Conservation (phyloP, 2,797 vertebrate genomes). For the Sebastes steindachneri region DNA sequence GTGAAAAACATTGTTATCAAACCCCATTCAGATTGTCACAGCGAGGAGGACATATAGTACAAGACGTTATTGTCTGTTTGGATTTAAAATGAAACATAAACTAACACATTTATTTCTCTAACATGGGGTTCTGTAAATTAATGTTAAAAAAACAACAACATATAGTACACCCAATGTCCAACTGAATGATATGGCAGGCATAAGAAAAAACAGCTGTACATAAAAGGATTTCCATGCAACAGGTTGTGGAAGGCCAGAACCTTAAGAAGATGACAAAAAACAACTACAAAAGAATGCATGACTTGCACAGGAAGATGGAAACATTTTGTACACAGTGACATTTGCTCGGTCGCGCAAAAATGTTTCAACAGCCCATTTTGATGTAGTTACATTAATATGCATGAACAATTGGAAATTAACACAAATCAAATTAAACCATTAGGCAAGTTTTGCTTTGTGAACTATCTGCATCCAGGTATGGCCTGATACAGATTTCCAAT, state of each 20-base stretch:
- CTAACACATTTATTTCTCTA: conserved; percentile 46
- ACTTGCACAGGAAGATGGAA: conserved; percentile 51
- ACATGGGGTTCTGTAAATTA: conserved; percentile 28
- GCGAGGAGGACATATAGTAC: conserved; percentile 45
- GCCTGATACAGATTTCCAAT: background rate
- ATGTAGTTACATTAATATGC: conserved; percentile 14
- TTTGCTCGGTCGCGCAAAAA: conserved; percentile 55
- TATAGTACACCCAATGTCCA: conserved; percentile 52
- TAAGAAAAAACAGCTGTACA: conserved; percentile 46
- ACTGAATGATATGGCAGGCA: conserved; percentile 55
- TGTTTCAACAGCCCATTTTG: conserved; percentile 46
- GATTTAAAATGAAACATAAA: conserved; percentile 38
- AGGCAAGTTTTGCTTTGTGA: conserved; percentile 50
- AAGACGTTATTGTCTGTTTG: conserved; percentile 19
- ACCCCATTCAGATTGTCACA: conserved; percentile 51
- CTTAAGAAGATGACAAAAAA: conserved; percentile 34
- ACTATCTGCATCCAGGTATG: background rate
- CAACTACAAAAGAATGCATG: conserved; percentile 35
- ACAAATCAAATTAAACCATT: conserved; percentile 47
- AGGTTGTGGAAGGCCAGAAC: conserved; percentile 46
- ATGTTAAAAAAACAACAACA: conserved; percentile 46
- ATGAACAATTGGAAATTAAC: conserved; percentile 18
- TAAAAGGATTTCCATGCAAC: conserved; percentile 68
- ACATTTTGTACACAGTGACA: conserved; percentile 58
- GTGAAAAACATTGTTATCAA: conserved; percentile 47